A percentile compares a stretch with the other conserved stretches of the same genome.
phyloP scores from a whole-genome alignment of 2,113 vertebrate species.

The Lepidothrix coronata region DNA sequence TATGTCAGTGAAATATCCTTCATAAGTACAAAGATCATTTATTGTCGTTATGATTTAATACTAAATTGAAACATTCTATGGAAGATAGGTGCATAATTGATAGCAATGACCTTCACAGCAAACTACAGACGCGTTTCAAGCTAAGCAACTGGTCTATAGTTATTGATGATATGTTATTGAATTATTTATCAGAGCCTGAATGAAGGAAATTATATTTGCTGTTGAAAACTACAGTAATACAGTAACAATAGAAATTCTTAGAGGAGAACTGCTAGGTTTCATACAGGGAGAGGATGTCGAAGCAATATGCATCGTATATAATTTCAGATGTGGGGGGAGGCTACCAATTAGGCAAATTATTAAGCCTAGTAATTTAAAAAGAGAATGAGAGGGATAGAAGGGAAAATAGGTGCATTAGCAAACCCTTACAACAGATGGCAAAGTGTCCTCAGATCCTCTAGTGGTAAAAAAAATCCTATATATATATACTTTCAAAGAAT shows the following conservation, averaged over 20 bases:
- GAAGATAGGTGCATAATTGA: constrained; percentile 67
- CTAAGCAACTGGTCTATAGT: constrained; percentile 75
- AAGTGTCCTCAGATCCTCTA: constrained; percentile 73
- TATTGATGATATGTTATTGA: constrained; percentile 77
- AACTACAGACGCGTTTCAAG: constrained; percentile 68
- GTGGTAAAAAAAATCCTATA: constrained; percentile 12
- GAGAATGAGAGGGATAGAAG: neutral
- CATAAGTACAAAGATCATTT: neutral
- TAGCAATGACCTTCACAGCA: constrained; percentile 57
- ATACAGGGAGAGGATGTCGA: neutral
- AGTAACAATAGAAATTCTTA: constrained; percentile 26
- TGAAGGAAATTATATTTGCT: constrained; percentile 71
- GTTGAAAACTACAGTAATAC: constrained; percentile 34
- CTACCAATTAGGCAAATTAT: constrained; percentile 56
- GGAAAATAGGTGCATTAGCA: constrained; percentile 72
- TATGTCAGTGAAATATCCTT: neutral
- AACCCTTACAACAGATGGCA: constrained; percentile 77
- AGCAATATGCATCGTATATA: neutral
- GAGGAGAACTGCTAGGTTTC: neutral
- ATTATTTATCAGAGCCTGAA: constrained; percentile 77
- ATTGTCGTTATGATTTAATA: constrained; percentile 23
- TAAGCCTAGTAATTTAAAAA: constrained; percentile 57
- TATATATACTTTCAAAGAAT: constrained; percentile 60
- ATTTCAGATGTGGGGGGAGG: constrained; percentile 14
- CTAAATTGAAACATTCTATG: constrained; percentile 29